Evolutionary conservation across 2,113 vertebrate species (phyloP), one percentile per base, ranked within the genome.

Genomic region (Stegostoma tigrinum): DNA sequence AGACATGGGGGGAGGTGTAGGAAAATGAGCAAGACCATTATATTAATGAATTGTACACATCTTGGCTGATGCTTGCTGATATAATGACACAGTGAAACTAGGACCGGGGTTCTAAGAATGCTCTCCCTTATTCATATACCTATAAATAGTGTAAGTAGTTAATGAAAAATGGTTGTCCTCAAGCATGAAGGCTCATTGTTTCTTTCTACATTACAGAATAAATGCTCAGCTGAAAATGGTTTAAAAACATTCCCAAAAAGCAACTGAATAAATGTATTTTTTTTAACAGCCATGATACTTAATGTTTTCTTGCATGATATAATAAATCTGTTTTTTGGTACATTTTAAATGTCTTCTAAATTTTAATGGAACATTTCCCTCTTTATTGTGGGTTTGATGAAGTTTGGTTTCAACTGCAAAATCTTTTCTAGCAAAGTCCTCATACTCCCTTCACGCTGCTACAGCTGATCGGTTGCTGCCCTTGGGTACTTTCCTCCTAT

Each of bases 401-500:
- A 93, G 19, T 93, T 93, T 93, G n/a, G 66, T n/a, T 66, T 93
- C 89, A 67, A 93, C 61, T 66, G 89, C 89, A 93, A 67, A 93
- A 38, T 42, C 34, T 64, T 17, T 90, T 66, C 12, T 38, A 7
- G n/a, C 89, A 67, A 8, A 17, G 34, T 67, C 61, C n/a, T 38
- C 89, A 38, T 66, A 7, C n/a, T 8, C 34, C 2, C 34, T 93
- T 66, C 89, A 66, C 12, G 61, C n/a, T 38, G 34, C 55, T 61
- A 17, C 17, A 8, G n/a, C 89, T 91, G 89, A 91, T 66, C 89
- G 66, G 34, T 15, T 66, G 34, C 34, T 42, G 34, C 6, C 89
- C 89, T 66, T 38, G 64, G 61, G n/a, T 38, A 38, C 5, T 61
- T 38, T 93, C 61, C 34, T 93, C 17, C n/a, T 66, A 7, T 67